A percentile compares a stretch with the other conserved stretches of the same genome.
Conservation (phyloP, 2,888 invertebrate genomes). For the Apantesis nais region DNA sequence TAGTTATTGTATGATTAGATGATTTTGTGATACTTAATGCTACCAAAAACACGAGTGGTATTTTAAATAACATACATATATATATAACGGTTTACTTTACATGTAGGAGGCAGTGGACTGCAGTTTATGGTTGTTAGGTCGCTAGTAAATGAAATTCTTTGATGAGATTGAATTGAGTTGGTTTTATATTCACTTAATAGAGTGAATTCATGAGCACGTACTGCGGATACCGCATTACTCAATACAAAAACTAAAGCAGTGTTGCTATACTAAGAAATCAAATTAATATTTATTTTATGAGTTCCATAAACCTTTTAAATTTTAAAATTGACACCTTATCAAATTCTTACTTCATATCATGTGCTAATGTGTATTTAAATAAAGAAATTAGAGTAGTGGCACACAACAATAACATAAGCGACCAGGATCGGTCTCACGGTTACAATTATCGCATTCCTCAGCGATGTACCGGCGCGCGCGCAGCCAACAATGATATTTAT, state of each 20-base stretch:
- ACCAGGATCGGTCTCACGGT: conserved; percentile 36
- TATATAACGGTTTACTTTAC: not conserved
- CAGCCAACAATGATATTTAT: conserved; percentile 45
- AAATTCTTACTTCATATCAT: not conserved
- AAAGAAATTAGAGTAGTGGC: conserved; percentile 10
- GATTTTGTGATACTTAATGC: no score
- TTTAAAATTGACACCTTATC: not conserved
- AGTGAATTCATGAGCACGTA: not conserved
- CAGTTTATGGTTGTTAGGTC: not conserved
- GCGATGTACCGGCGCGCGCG: conserved; percentile 25
- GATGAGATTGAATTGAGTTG: not conserved
- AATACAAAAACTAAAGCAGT: no score
- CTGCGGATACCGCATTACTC: not conserved
- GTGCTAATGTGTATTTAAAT: not conserved
- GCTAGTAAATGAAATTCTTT: not conserved
- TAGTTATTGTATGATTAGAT: no score
- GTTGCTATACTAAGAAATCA: no score
- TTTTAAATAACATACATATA: no score
- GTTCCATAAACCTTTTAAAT: not conserved
- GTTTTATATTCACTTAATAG: not conserved
- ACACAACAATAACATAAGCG: conserved; percentile 6
- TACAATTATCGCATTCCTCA: conserved; percentile 38
- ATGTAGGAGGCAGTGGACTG: not conserved
- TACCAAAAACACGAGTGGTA: no score
- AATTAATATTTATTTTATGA: no score